Percentiles rank a stretch among this genome's conserved stretches.
These are phyloP conservation scores for Oryzias curvinotus DNA, from an alignment of 2,113 vertebrate genomes.

Conservation along the genomic window DNA sequence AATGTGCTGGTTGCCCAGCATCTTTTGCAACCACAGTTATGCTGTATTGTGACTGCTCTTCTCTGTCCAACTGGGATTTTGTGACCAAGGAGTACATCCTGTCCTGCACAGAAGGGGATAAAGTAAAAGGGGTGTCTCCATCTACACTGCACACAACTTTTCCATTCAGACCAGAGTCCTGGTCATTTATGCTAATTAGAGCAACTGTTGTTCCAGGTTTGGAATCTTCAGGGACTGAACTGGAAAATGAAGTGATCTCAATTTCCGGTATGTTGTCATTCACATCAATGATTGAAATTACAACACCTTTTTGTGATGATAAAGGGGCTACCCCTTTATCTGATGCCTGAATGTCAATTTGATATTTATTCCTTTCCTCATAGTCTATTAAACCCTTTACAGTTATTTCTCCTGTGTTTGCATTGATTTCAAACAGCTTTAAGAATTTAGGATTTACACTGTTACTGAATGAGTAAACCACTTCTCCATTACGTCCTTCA, in stretches of 20 bases:
- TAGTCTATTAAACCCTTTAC: constrained; percentile 60
- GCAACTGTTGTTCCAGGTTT: constrained; percentile 51
- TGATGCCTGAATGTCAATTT: constrained; percentile 69
- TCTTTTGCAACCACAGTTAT: constrained; percentile 60
- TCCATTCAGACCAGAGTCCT: constrained; percentile 56
- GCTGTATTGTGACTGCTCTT: constrained; percentile 49
- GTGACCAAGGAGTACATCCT: constrained; percentile 58
- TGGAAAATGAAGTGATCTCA: constrained; percentile 56
- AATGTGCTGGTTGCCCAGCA: constrained; percentile 40
- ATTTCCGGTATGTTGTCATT: constrained; percentile 58
- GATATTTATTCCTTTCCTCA: constrained; percentile 57
- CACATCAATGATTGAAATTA: constrained; percentile 33
- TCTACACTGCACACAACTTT: constrained; percentile 48
- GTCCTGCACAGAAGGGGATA: constrained; percentile 46
- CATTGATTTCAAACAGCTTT: constrained; percentile 50
- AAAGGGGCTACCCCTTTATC: constrained; percentile 47
- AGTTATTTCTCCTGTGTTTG: constrained; percentile 54
- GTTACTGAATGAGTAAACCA: constrained; percentile 64
- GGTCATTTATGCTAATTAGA: constrained; percentile 48
- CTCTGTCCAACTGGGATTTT: constrained; percentile 56
- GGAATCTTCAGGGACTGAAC: constrained; percentile 39
- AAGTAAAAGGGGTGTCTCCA: constrained; percentile 32
- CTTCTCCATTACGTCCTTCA: constrained; percentile 63
- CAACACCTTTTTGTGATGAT: constrained; percentile 35
- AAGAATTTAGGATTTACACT: constrained; percentile 31